Base-by-base conservation (phyloP, 2,113 vertebrate species). In the Sceloporus undulatus region DNA sequence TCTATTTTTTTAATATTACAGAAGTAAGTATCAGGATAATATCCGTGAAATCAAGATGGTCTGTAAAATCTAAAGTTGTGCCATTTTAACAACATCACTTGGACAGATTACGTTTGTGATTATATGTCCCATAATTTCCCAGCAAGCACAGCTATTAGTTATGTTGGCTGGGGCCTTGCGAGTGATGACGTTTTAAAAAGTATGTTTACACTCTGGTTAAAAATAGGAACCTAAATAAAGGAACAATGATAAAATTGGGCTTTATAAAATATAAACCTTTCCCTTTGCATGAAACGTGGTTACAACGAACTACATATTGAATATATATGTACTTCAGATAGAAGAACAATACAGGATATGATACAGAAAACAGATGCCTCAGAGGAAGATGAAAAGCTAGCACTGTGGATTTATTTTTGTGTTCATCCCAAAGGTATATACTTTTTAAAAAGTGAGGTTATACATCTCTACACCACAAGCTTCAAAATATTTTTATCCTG, bases 401-500 rank as follows among this genome's bases (percentile, higher is more conserved):
- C 8, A 29, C 25, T 70, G 40, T 70, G 40, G 14, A 48, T 70
- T 14, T 83, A 25, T 40, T 29, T 18, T 6, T 3, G 38, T 48
- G 66, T 48, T 48, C 16, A 52, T n/a, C 65, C 48, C 25, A 40
- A 29, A 19, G 74, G 40, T 27, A 70, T 59, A 13, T 59, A 9
- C 56, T 59, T 56, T 56, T 56, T 56, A 62, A 83, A 66, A 70
- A 4, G 23, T 48, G 40, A 27, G 25, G 59, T 9, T 66, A 66
- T 62, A 75, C 38, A 85, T 74, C 73, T 73, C 19, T 62, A 42
- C 27, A 77, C 40, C 23, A 38, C 23, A 85, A 21, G 8, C 42
- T 85, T 85, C 38, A 14, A 70, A 79, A 70, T 79, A 86, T 68
- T 4, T 85, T 68, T 78, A 59, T 27, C 23, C n/a, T 29, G 62